phyloP scores from a whole-genome alignment of 2,113 vertebrate genomes.

The Rhizomys pruinosus region DNA sequence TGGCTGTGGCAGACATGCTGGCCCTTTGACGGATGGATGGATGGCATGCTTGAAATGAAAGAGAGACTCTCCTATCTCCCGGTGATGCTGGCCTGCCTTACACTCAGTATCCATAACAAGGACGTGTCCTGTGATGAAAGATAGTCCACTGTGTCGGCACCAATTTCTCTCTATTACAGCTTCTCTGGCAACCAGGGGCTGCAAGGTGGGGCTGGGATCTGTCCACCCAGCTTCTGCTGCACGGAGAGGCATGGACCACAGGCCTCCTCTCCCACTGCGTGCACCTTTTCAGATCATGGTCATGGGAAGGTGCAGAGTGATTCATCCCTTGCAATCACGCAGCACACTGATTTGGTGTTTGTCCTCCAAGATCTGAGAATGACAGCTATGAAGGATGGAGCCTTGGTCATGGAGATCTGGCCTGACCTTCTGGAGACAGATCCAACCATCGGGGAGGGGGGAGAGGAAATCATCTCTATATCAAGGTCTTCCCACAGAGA shows the following conservation, averaged over 20 bases:
- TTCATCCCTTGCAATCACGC: background rate
- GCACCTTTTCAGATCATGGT: background rate
- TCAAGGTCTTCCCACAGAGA: background rate
- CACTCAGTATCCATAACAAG: conserved; percentile 63
- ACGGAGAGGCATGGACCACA: fast-evolving
- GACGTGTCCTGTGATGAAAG: conserved; percentile 37
- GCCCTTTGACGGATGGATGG: conserved; percentile 6
- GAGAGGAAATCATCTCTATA: background rate
- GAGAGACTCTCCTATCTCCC: background rate
- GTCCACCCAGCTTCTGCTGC: background rate
- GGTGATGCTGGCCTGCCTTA: conserved; percentile 27
- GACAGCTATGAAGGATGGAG: background rate
- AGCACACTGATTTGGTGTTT: background rate
- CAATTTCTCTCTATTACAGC: conserved; percentile 5
- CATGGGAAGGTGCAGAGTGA: background rate
- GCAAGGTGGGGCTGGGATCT: background rate
- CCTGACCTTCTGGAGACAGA: background rate
- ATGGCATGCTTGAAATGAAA: conserved; percentile 44
- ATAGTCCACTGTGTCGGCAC: background rate
- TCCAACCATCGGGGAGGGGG: background rate
- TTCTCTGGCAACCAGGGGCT: background rate
- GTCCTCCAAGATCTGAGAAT: background rate
- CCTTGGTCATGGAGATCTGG: background rate
- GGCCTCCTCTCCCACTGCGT: fast-evolving
- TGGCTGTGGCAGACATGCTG: conserved; percentile 53